Evolutionary conservation across 2,113 vertebrate species (phyloP).

Genomic region (Neogobius melanostomus): DNA sequence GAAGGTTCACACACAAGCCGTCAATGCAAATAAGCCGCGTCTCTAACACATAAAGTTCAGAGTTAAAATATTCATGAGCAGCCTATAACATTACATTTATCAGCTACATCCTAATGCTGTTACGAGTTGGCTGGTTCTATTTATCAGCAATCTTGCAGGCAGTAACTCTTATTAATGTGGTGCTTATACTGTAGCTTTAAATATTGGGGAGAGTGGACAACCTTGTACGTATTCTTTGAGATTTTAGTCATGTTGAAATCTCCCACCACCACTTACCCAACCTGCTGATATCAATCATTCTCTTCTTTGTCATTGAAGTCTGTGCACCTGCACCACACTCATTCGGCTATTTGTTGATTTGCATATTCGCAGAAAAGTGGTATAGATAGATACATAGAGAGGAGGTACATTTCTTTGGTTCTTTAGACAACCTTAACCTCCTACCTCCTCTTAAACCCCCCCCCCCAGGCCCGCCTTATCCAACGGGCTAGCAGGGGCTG

Average conservation of each 20-base stretch:
- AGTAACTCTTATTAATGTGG: not conserved
- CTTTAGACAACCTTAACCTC: no score
- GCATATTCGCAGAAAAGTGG: no score
- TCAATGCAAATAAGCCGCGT: not conserved
- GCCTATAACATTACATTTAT: not conserved
- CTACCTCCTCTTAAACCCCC: no score
- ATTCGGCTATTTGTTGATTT: no score
- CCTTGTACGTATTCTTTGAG: not conserved
- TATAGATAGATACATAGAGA: no score
- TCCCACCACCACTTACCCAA: no score
- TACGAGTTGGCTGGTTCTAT: not conserved
- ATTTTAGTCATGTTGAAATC: not conserved
- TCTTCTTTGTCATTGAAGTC: no score
- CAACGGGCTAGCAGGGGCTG: no score
- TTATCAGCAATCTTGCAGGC: not conserved
- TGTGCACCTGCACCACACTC: no score
- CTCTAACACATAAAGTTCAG: not conserved
- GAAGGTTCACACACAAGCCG: not conserved
- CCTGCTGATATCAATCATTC: no score
- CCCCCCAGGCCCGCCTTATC: no score
- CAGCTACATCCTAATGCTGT: not conserved
- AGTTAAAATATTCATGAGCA: constrained; percentile 4
- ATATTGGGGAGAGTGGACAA: not conserved
- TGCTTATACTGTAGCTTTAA: not conserved
- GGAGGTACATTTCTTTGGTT: no score